Conservation (phyloP, 2,113 vertebrate species). For the Sclerurus mexicanus region DNA sequence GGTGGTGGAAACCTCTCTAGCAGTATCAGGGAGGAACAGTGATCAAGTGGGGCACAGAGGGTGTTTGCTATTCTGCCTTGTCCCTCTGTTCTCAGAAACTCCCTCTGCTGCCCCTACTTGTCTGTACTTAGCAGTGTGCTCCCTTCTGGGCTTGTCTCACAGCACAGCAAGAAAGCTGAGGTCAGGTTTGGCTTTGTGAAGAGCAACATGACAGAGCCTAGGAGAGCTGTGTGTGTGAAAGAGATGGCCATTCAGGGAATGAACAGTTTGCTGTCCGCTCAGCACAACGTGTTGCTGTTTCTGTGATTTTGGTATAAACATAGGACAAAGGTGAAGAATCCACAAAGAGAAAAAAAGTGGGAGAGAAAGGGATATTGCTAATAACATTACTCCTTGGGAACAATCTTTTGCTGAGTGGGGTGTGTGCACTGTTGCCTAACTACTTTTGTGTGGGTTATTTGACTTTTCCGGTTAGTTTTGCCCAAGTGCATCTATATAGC, state of each 20-base stretch:
- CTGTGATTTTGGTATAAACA: not conserved
- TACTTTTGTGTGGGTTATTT: not conserved
- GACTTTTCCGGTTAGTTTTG: not conserved
- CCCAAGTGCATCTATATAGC: too few species aligned
- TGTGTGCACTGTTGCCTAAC: not conserved
- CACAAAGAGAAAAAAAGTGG: not conserved
- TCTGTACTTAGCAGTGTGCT: not conserved
- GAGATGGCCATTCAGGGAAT: not conserved
- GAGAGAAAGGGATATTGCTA: not conserved
- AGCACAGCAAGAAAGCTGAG: not conserved
- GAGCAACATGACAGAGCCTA: not conserved
- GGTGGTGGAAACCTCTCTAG: not conserved
- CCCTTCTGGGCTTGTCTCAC: accelerated
- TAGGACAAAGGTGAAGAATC: not conserved
- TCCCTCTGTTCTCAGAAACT: not conserved
- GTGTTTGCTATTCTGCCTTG: not conserved
- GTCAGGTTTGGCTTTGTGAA: not conserved
- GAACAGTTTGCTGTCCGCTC: not conserved
- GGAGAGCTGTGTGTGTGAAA: not conserved
- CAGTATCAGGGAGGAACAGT: not conserved
- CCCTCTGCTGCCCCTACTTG: not conserved
- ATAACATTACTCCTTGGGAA: not conserved
- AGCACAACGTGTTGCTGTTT: accelerated
- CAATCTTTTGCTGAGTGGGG: not conserved
- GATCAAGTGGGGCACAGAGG: not conserved